These are phyloP conservation scores for Dolomedes plantarius DNA, from an alignment of 2,888 invertebrate genomes.

Conservation along the genomic window DNA sequence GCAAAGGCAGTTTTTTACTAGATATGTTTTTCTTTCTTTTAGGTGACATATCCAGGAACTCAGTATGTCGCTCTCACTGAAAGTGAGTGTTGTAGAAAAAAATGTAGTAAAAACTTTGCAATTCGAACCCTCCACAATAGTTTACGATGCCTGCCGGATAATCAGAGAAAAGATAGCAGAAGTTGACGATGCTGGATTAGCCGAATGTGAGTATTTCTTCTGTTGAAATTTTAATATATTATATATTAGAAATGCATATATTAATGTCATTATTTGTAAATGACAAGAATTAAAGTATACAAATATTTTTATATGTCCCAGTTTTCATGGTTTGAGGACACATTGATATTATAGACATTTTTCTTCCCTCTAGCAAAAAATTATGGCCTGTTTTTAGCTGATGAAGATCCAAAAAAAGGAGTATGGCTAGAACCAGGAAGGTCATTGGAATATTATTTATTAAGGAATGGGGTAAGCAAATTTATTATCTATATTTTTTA, in stretches of 20 bases:
- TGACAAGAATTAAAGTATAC: too few relatives aligned
- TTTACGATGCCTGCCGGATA: conserved; percentile 96
- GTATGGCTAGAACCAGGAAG: conserved; percentile 97
- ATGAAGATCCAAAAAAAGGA: conserved; percentile 96
- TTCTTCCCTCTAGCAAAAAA: conserved; percentile 85
- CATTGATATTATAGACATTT: too few relatives aligned
- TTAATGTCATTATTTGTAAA: too few relatives aligned
- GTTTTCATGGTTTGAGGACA: too few relatives aligned
- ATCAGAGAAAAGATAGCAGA: conserved; percentile 96
- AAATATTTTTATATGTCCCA: too few relatives aligned
- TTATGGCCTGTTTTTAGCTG: conserved; percentile 96
- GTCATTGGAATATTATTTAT: conserved; percentile 96
- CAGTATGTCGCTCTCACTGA: conserved; percentile 79
- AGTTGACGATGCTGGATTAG: conserved; percentile 81
- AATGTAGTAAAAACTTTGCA: conserved; percentile 95
- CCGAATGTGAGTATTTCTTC: conserved; percentile 85
- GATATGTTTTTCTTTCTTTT: not conserved
- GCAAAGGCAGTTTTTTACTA: conserved; percentile 2
- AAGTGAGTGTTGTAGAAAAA: conserved; percentile 78
- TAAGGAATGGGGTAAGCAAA: conserved; percentile 87
- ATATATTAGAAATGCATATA: too few relatives aligned
- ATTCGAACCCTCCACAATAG: conserved; percentile 95
- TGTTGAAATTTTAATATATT: not conserved
- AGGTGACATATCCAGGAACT: conserved; percentile 36
- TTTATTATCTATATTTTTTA: too few relatives aligned